These are phyloP conservation scores for Callionymus lyra DNA, from an alignment of 2,113 vertebrate species.

Conservation along the genomic window DNA sequence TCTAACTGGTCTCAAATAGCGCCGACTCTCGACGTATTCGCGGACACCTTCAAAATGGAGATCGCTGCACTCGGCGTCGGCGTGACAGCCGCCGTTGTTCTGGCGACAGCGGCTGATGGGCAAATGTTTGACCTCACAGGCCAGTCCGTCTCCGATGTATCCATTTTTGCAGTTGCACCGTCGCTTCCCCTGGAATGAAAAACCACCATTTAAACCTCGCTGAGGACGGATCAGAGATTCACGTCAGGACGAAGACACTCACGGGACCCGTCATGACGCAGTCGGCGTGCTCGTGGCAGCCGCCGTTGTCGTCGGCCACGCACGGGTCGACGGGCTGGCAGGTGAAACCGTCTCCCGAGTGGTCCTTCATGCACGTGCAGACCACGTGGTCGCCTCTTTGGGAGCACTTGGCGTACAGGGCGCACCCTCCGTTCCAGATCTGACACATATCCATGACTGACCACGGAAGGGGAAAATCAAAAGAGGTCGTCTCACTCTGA, in stretches of 20 bases:
- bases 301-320: constrained; percentile 68
- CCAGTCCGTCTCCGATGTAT: constrained; percentile 80
- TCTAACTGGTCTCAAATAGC: too few species aligned
- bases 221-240: neutral
- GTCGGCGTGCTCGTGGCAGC: constrained; percentile 82
- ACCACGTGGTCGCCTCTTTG: constrained; percentile 70
- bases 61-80: constrained; percentile 73
- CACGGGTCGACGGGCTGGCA: constrained; percentile 79
- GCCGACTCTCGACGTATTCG: too few species aligned
- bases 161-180: constrained; percentile 77
- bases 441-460: constrained; percentile 76
- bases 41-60: constrained; percentile 87
- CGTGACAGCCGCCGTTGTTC: constrained; percentile 79
- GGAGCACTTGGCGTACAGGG: constrained; percentile 67
- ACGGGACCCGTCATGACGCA: constrained; percentile 83
- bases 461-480: neutral
- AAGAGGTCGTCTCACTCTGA: too few species aligned
- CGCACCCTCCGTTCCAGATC: constrained; percentile 82
- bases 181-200: constrained; percentile 67
- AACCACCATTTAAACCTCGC: too few species aligned
- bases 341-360: constrained; percentile 75
- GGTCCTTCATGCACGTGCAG: constrained; percentile 76
- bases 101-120: constrained; percentile 82
- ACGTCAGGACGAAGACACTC: constrained; percentile 20
- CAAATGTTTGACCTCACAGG: constrained; percentile 71